Evolutionary conservation across 2,888 invertebrate genomes (phyloP), one percentile per base, ranked within the genome.

Genomic region (Agrochola lota): DNA sequence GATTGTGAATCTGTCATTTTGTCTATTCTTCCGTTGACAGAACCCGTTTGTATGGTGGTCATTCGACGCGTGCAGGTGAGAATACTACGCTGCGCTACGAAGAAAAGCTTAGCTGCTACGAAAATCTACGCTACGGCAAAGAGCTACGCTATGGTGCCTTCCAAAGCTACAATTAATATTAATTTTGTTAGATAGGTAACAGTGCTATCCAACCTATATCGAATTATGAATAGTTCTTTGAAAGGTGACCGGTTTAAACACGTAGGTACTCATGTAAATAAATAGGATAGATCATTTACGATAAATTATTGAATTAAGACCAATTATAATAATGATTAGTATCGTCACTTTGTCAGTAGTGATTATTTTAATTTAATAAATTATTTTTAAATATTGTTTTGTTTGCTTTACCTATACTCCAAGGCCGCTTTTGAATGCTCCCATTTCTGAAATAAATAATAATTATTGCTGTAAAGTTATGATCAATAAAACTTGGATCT

Each of bases 181-280:
- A 12, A 12, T 52, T 52, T 52, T 52, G 23, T 23, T 23, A 23
- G 6, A 11, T 59, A 2, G 2, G 30, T n/a, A 57, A 17, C 26
- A 26, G 20, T 8, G 23, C 8, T 49, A 35, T 30, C 0, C 35
- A 20, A 17, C 12, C 17, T 26, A 6, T 26, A 46, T 30, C 8
- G 30, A 55, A 23, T n/a, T 9, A 8, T 5, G 17, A 57, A 43
- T 30, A 35, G 4, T 30, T 43, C 3, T 30, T 17, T 23, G 12
- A 8, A 4, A 43, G 1, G n/a, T 23, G 23, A 8, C 20, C 20
- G 52, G 52, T 52, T 20, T 52, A 52, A 23, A 30, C 52, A 62
- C 5, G 30, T 52, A 64, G 64, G 43, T 26, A 69, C 15, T 63
- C 26, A 20, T 83, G 71, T 86, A 83, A 83, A 83, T 83, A 83